Base-by-base conservation (phyloP, 1,140 invertebrate genomes). In the Eciton burchellii region DNA sequence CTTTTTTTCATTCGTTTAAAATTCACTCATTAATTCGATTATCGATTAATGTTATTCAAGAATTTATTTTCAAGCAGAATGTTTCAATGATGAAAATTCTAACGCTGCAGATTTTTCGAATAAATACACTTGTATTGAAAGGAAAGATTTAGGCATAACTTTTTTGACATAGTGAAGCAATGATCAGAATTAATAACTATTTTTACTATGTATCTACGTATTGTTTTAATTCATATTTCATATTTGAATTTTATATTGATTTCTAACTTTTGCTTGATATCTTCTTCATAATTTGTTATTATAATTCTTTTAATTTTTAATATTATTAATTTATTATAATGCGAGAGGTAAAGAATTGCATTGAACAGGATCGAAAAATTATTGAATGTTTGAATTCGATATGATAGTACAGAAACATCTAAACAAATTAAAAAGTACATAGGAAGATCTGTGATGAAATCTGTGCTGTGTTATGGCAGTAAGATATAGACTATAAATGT, bases 1-100 rank as follows among this genome's bases (percentile, higher is more conserved):
- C 26, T 12, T n/a, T n/a, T n/a, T n/a, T n/a, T n/a, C n/a, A n/a
- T n/a, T n/a, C 41, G 71, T 73, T 24, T 73, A 73, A 73, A 62
- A 19, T 57, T n/a, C n/a, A n/a, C 21, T 6, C n/a, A 11, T 73
- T 24, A 24, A 74, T 26, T 12, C 21, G 16, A 73, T 60, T 14
- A 43, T 66, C 19, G 12, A 14, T n/a, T 62, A 74, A 74, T 62
- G 45, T 21, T 19, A 24, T 47, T 35, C 8, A 9, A 8, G 12
- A 49, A 12, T 74, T 14, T 12, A 74, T 49, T 74, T 74, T 19
- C 1, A 3, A 0, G 43, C 35, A 6, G 29, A 1, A 52, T 19
- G 72, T 6, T 54, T 11, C 26, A 14, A 12, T 41, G n/a, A 54
- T 11, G 5, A 9, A 6, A 4, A 19, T 14, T 73, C n/a, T n/a